These are phyloP conservation scores for Pteromalus puparum DNA, from an alignment of 1,140 invertebrate species.

Conservation along the genomic window DNA sequence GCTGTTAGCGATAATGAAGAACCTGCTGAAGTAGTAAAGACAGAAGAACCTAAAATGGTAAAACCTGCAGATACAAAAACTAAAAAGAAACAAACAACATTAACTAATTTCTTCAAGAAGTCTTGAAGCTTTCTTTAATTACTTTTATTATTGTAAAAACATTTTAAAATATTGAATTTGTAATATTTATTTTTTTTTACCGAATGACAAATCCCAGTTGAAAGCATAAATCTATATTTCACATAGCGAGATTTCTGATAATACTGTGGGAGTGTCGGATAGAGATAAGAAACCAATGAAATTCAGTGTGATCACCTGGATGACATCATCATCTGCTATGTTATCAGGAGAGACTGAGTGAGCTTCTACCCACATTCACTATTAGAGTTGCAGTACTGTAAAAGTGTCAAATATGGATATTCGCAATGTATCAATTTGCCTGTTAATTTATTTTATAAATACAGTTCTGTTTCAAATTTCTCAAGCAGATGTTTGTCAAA, in stretches of 20 bases:
- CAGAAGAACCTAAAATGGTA: slow-evolving; percentile 49
- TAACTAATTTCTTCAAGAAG: slow-evolving; percentile 67
- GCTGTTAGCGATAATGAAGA: slow-evolving; percentile 65
- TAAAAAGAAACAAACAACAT: slow-evolving; percentile 56
- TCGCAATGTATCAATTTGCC: background rate
- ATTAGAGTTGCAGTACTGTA: background rate
- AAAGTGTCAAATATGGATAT: slow-evolving; percentile 42
- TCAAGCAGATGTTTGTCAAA: slow-evolving; percentile 54
- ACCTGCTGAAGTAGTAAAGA: slow-evolving; percentile 29
- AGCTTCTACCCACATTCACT: slow-evolving; percentile 14
- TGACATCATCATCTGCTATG: slow-evolving; percentile 62
- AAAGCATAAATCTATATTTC: background rate
- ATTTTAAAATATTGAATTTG: background rate
- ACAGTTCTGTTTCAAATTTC: slow-evolving; percentile 28
- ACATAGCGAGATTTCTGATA: slow-evolving; percentile 30
- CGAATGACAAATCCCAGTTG: background rate
- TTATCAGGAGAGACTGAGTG: slow-evolving; percentile 53
- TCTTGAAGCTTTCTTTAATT: slow-evolving; percentile 53
- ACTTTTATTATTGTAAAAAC: slow-evolving; percentile 2
- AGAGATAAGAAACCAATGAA: slow-evolving; percentile 24
- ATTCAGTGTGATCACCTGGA: slow-evolving; percentile 39
- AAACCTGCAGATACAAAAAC: slow-evolving; percentile 52
- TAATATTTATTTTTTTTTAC: background rate
- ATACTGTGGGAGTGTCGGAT: slow-evolving; percentile 8
- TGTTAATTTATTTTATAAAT: slow-evolving; percentile 16